A percentile compares a stretch with the other conserved stretches of the same genome.
Evolutionary conservation across 1,140 invertebrate species (phyloP).

Genomic region (Aphaenogaster rudis): DNA sequence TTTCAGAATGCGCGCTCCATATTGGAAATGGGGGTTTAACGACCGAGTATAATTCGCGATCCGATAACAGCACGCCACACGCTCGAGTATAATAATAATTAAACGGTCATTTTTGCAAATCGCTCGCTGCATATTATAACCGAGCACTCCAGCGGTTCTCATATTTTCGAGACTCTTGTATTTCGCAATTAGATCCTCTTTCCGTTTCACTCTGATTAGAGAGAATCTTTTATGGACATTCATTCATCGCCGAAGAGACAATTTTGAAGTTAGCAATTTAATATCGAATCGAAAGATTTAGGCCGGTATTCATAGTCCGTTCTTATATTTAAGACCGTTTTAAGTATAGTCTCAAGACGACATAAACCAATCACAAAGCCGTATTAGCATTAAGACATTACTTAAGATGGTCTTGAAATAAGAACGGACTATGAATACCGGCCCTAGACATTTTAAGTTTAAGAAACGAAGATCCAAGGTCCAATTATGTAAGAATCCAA

Average conservation of each 20-base stretch:
- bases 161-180: not conserved
- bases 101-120: conserved; percentile 60
- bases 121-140: conserved; percentile 8
- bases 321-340: too few species aligned
- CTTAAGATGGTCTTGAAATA: too few species aligned
- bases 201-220: not conserved
- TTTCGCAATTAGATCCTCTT: not conserved
- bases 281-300: not conserved
- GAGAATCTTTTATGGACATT: not conserved
- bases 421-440: too few species aligned
- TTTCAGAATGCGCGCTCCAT: conserved; percentile 43
- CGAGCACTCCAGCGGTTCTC: conserved; percentile 9
- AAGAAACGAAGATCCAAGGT: not conserved
- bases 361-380: too few species aligned
- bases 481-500: not conserved
- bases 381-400: too few species aligned
- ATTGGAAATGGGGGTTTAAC: conserved; percentile 57
- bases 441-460: not conserved
- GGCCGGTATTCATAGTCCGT: too few species aligned
- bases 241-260: not conserved
- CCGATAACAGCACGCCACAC: conserved; percentile 40
- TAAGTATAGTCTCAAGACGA: too few species aligned
- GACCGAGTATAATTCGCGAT: conserved; percentile 56
- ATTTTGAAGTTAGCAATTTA: not conserved
- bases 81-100: conserved; percentile 58